Base-by-base conservation (phyloP, 2,888 invertebrate genomes). In the Chrysomela aeneicollis region DNA sequence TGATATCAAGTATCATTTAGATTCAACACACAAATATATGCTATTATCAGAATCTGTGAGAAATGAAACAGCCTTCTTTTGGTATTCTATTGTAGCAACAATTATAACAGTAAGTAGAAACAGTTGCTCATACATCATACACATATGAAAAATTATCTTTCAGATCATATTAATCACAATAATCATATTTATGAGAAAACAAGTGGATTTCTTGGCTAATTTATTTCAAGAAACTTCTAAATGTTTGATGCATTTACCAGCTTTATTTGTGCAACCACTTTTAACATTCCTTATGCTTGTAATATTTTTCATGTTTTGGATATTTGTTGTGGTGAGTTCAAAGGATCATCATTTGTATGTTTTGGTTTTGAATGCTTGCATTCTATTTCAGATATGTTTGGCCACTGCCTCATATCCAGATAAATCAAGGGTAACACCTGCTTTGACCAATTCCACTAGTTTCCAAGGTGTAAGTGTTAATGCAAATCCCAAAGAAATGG, bases 211-310 rank as follows among this genome's bases (percentile, higher is more conserved):
- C 77, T 85, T 97, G 74, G 90, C 94, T 0, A 89, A 91, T 18
- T 84, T 97, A 64, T 97, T 97, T 80, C 90, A 90, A 78, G 96
- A 97, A 83, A 95, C 97, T 0, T 94, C 95, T 12, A 89, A 91
- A 76, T 97, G 95, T 78, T 87, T 97, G 74, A 88, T 90, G 62
- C 90, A 91, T 73, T 87, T 97, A 73, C 97, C 97, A 0, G 89
- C 91, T 2, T 85, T 97, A 51, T 89, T 96, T 77, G 84, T 95
- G 47, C 96, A 96, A 77, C 94, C 94, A 0, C 81, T 94, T 12
- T 82, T 94, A 77, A 97, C 97, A 0, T 94, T 95, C 80, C 74
- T 92, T 67, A 87, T 92, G 64, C 86, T 97, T 0, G 82, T 92
- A 19, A 77, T 89, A 57, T 95, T 97, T 82, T 90, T 95, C 73